phyloP scores from a whole-genome alignment of 2,113 vertebrate species.

The Erpornis zantholeuca region DNA sequence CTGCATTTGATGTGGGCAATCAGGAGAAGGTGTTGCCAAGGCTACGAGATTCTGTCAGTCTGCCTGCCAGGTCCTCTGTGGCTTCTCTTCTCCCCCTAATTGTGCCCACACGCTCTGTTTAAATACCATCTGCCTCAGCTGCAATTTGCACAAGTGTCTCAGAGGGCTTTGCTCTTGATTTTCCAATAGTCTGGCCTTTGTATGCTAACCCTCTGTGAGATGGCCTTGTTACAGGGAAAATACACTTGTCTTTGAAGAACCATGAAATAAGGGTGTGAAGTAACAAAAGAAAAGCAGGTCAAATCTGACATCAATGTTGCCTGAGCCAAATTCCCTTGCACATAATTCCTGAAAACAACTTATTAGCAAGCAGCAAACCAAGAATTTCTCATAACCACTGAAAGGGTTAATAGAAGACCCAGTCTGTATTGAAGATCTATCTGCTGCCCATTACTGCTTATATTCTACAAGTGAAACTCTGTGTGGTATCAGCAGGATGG shows the following conservation, averaged over 20 bases:
- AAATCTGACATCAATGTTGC: not conserved
- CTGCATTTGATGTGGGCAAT: conserved; percentile 16
- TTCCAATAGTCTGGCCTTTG: not conserved
- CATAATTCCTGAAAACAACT: not conserved
- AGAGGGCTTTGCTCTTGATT: conserved; percentile 17
- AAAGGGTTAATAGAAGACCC: not conserved
- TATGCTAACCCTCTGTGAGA: not conserved
- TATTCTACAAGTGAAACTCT: not conserved
- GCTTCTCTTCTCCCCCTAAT: not conserved
- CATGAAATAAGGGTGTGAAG: not conserved
- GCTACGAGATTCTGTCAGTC: conserved; percentile 11
- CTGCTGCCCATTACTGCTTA: not conserved
- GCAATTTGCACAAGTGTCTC: conserved; percentile 53
- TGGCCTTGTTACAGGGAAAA: conserved; percentile 4
- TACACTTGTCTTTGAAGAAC: conserved; percentile 5
- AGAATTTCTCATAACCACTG: not conserved
- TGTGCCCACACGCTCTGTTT: conserved; percentile 23
- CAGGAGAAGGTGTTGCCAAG: conserved; percentile 46
- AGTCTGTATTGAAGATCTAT: not conserved
- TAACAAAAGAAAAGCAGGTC: not conserved
- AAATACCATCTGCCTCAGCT: conserved; percentile 61
- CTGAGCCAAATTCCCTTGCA: not conserved
- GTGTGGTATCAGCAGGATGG: not conserved
- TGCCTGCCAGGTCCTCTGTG: conserved; percentile 24
- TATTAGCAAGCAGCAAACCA: not conserved